These are phyloP conservation scores for Hylaea fasciaria DNA, from an alignment of 2,888 invertebrate species.

Conservation along the genomic window DNA sequence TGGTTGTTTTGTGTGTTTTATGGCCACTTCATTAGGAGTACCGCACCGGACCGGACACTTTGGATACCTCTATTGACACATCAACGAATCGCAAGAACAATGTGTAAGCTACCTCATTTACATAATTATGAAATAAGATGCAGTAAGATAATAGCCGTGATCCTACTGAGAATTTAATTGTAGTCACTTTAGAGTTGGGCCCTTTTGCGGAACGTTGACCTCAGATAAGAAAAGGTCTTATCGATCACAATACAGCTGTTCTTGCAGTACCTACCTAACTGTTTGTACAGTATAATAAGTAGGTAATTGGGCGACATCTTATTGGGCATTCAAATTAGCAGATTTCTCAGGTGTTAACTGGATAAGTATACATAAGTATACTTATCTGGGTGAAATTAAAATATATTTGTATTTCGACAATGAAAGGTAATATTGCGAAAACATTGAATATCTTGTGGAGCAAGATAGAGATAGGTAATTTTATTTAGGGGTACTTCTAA, in stretches of 20 bases:
- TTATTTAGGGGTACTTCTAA: too few relatives aligned
- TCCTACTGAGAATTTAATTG: too few relatives aligned
- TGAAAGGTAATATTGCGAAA: too few relatives aligned
- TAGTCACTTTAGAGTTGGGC: background rate
- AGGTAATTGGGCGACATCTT: too few relatives aligned
- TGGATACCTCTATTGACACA: constrained; percentile 68
- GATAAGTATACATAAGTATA: too few relatives aligned
- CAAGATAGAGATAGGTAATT: background rate
- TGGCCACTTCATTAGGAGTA: constrained; percentile 75
- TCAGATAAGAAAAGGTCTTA: constrained; percentile 15
- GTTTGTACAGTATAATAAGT: too few relatives aligned
- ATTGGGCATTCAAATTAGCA: background rate
- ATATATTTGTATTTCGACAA: too few relatives aligned
- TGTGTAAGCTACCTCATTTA: constrained; percentile 16
- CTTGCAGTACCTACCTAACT: constrained; percentile 6
- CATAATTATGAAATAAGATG: constrained; percentile 2
- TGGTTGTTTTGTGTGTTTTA: constrained; percentile 78
- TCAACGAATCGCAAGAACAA: constrained; percentile 46
- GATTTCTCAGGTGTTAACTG: too few relatives aligned
- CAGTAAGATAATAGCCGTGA: background rate
- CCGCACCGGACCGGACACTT: constrained; percentile 64
- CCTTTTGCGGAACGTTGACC: constrained; percentile 12
- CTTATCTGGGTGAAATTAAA: too few relatives aligned
- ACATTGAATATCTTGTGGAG: background rate
- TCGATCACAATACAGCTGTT: constrained; percentile 14